A percentile compares a stretch with the other conserved stretches of the same genome.
Evolutionary conservation across 2,113 vertebrate species (phyloP).

Genomic region (Corythornis madagascariensis): DNA sequence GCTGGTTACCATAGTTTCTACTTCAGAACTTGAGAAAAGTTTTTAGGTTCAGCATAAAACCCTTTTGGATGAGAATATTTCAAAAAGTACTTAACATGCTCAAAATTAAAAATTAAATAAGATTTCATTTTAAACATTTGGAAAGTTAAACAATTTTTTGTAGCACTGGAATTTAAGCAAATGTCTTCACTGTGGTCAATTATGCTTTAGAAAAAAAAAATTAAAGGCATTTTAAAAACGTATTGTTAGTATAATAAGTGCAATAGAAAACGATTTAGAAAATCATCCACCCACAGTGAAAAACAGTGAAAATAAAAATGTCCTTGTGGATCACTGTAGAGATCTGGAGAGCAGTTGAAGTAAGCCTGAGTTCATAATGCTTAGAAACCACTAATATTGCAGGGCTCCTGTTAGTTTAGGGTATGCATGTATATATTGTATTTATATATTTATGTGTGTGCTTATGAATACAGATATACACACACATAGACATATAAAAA

Average conservation of each 20-base stretch:
- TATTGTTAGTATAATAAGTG: neutral
- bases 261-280: neutral
- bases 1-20: constrained; percentile 56
- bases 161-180: neutral
- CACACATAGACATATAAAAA: neutral
- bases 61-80: neutral
- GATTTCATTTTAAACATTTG: neutral
- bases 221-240: neutral
- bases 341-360: neutral
- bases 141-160: neutral
- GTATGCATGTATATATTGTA: fast-evolving
- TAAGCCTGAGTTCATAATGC: neutral
- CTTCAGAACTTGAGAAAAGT: constrained; percentile 9
- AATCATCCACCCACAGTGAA: neutral
- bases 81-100: neutral
- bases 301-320: neutral
- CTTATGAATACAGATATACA: neutral
- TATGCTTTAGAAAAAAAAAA: constrained; percentile 5
- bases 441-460: neutral
- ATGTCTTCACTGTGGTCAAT: neutral
- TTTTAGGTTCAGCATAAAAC: constrained; percentile 2
- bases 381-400: neutral
- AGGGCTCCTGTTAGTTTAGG: neutral
- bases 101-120: neutral
- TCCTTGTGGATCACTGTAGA: neutral